phyloP scores from a whole-genome alignment of 2,888 invertebrate species.

The Smittia sp. region DNA sequence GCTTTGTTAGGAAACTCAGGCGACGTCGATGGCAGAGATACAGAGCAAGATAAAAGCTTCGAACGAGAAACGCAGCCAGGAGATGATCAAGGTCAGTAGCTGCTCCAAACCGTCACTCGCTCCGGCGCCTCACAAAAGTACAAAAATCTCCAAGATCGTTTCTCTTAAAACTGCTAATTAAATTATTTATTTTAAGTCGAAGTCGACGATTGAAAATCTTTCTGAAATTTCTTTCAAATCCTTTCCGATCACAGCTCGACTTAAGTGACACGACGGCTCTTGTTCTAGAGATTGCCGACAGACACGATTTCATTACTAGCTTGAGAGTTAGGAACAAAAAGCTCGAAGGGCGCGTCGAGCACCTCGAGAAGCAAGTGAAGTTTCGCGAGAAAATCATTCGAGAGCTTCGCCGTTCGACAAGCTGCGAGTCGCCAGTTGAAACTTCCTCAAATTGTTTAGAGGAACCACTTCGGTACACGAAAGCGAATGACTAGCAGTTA shows the following conservation, averaged over 20 bases:
- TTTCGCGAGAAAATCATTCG: conserved; percentile 38
- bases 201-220: background rate
- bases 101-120: too few species aligned
- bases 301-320: conserved; percentile 58
- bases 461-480: too few species aligned
- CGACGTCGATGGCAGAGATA: background rate
- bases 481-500: too few species aligned
- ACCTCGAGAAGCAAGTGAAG: conserved; percentile 19
- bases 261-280: conserved; percentile 56
- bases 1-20: too few species aligned
- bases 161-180: too few species aligned
- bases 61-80: too few species aligned
- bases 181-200: background rate
- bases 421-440: background rate
- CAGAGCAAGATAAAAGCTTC: too few species aligned
- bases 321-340: conserved; percentile 48
- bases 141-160: too few species aligned
- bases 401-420: conserved; percentile 25
- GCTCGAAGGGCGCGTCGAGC: conserved; percentile 10
- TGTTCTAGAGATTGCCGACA: conserved; percentile 60
- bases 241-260: background rate
- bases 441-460: too few species aligned
- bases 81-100: too few species aligned
- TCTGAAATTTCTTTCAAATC: background rate
- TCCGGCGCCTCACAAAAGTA: too few species aligned